These are phyloP conservation scores for Acleris cristana DNA, from an alignment of 2,888 invertebrate species.

Conservation along the genomic window DNA sequence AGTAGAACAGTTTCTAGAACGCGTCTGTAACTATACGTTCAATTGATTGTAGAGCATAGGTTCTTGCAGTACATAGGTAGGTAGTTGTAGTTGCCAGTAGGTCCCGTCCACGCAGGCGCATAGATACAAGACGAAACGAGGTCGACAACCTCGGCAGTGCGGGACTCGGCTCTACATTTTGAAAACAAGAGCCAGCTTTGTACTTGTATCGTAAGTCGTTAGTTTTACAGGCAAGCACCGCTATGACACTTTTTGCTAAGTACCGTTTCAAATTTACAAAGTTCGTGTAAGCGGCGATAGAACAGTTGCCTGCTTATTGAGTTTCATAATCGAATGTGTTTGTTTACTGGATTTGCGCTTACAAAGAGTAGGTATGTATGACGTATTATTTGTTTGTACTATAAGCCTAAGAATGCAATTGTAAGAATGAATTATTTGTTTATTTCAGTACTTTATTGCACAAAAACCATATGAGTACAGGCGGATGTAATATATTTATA, in stretches of 20 bases:
- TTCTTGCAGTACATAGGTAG: slow-evolving; percentile 8
- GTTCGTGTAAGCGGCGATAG: slow-evolving; percentile 9
- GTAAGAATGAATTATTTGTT: too few species aligned
- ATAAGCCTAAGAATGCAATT: too few species aligned
- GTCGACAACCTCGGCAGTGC: slow-evolving; percentile 33
- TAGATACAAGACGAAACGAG: slow-evolving; percentile 34
- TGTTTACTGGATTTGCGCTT: too few species aligned
- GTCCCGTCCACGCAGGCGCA: slow-evolving; percentile 24
- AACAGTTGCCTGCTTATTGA: slow-evolving; percentile 1
- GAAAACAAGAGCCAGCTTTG: slow-evolving; percentile 36
- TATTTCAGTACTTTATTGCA: too few species aligned
- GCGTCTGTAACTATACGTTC: too few species aligned
- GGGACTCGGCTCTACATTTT: slow-evolving; percentile 35
- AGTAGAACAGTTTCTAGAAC: too few species aligned
- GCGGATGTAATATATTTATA: too few species aligned
- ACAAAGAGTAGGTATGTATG: too few species aligned
- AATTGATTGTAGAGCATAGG: neutral
- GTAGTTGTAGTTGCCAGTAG: slow-evolving; percentile 6
- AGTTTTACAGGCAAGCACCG: slow-evolving; percentile 34
- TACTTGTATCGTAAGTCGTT: slow-evolving; percentile 32
- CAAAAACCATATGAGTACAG: too few species aligned
- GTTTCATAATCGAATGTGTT: neutral
- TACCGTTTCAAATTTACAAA: slow-evolving; percentile 27
- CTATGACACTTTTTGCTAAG: slow-evolving; percentile 36
- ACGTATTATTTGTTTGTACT: too few species aligned